A percentile compares a stretch with the other conserved stretches of the same genome.
Evolutionary conservation across 2,888 invertebrate species (phyloP).

Genomic region (Tachina lurida): DNA sequence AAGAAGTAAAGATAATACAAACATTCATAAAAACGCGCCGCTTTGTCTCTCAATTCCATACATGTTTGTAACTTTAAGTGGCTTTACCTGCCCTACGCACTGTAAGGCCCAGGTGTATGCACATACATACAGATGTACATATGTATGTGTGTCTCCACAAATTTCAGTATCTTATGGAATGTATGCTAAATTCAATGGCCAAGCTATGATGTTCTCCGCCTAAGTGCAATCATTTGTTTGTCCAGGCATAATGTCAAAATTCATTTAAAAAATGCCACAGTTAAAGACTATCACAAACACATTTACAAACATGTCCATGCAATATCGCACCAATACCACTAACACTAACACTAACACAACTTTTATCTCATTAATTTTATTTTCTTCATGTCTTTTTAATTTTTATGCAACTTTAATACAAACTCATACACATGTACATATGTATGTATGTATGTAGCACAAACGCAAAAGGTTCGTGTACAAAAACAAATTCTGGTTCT

Average conservation of each 20-base stretch:
- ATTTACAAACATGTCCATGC: slow-evolving; percentile 15
- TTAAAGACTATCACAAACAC: slow-evolving; percentile 44
- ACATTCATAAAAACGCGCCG: slow-evolving; percentile 70
- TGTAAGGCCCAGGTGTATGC: background rate
- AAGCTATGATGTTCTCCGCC: slow-evolving; percentile 66
- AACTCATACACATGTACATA: background rate
- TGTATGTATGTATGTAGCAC: no score
- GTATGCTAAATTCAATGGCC: slow-evolving; percentile 64
- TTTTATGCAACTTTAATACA: slow-evolving; percentile 53
- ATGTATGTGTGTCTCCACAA: background rate
- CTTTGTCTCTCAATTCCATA: slow-evolving; percentile 70
- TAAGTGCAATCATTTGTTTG: slow-evolving; percentile 79
- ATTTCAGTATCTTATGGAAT: slow-evolving; percentile 40
- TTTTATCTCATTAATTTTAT: slow-evolving; percentile 72
- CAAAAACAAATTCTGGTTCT: slow-evolving; percentile 40
- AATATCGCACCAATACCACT: slow-evolving; percentile 53
- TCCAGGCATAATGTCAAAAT: slow-evolving; percentile 76
- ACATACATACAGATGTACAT: background rate
- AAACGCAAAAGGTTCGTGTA: slow-evolving; percentile 37
- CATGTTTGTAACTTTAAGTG: slow-evolving; percentile 47
- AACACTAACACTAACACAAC: slow-evolving; percentile 2
- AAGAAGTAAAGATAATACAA: slow-evolving; percentile 28
- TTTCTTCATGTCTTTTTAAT: slow-evolving; percentile 58
- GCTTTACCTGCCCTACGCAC: slow-evolving; percentile 36
- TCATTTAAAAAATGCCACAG: slow-evolving; percentile 72